phyloP scores from a whole-genome alignment of 1,140 invertebrate genomes.

The Drosophila sp. region DNA sequence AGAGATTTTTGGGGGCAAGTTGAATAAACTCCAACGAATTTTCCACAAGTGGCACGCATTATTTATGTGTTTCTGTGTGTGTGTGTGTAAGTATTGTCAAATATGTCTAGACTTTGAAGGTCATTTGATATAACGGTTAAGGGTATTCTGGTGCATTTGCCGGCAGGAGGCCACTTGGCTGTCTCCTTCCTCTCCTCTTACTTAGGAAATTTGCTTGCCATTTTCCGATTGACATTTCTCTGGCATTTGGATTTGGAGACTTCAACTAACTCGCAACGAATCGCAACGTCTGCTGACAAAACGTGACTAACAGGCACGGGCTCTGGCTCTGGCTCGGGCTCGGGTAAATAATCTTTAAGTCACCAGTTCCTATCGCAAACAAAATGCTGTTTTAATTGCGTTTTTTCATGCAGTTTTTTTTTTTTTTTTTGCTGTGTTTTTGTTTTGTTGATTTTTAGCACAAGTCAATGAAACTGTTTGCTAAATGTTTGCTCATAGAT shows the following conservation, averaged over 20 bases:
- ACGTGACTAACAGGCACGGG: slow-evolving; percentile 61
- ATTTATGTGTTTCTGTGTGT: slow-evolving; percentile 43
- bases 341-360: slow-evolving; percentile 47
- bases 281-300: slow-evolving; percentile 42
- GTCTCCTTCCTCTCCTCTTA: too few relatives aligned
- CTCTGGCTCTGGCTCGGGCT: slow-evolving; percentile 1
- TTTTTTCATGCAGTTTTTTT: slow-evolving; percentile 8
- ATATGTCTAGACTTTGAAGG: slow-evolving; percentile 76
- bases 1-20: slow-evolving; percentile 33
- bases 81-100: slow-evolving; percentile 68
- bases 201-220: slow-evolving; percentile 43
- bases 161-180: slow-evolving; percentile 1
- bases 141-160: slow-evolving; percentile 33
- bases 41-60: slow-evolving; percentile 60
- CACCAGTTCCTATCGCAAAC: slow-evolving; percentile 25
- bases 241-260: slow-evolving; percentile 6
- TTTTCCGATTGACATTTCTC: slow-evolving; percentile 5
- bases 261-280: slow-evolving; percentile 4
- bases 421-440: slow-evolving; percentile 10
- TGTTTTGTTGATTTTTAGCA: slow-evolving; percentile 32
- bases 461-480: slow-evolving; percentile 57
- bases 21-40: slow-evolving; percentile 69
- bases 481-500: slow-evolving; percentile 40
- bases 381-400: slow-evolving; percentile 58
- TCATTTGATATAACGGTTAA: slow-evolving; percentile 55